Percentiles rank a stretch among this genome's conserved stretches.
phyloP scores from a whole-genome alignment of 2,113 vertebrate species.

The Mesoclemmys tuberculata region DNA sequence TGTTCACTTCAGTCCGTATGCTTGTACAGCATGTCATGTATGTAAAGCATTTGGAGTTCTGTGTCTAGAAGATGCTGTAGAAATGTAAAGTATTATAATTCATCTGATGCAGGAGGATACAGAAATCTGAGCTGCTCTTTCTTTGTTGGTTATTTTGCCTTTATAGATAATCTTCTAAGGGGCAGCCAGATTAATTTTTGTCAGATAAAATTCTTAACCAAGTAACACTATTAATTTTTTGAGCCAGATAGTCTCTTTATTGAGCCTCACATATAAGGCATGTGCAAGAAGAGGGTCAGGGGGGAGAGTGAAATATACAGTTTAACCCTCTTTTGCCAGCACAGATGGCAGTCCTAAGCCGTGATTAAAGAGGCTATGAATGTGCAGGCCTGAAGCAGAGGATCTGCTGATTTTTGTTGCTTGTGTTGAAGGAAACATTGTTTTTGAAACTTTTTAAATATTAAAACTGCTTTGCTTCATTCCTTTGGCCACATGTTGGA shows the following conservation, averaged over 20 bases:
- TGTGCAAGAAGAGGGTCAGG: accelerated
- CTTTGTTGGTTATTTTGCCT: not conserved
- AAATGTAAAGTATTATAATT: accelerated
- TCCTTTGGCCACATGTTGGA: not conserved
- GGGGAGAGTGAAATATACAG: not conserved
- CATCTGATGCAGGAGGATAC: accelerated
- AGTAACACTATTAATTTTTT: not conserved
- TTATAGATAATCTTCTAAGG: not conserved
- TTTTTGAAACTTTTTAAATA: not conserved
- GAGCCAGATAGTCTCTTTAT: not conserved
- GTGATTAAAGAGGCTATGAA: not conserved
- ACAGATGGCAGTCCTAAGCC: not conserved
- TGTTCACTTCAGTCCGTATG: accelerated
- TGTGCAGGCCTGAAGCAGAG: not conserved
- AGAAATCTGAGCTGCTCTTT: not conserved
- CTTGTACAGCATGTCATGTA: not conserved
- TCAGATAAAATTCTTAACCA: accelerated
- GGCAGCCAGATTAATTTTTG: not conserved
- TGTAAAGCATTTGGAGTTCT: not conserved
- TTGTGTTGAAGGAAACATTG: not conserved
- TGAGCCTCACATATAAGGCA: not conserved
- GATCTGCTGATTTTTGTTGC: not conserved
- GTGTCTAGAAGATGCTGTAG: not conserved
- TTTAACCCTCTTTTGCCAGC: accelerated
- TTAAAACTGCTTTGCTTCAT: not conserved